phyloP scores from a whole-genome alignment of 64 coral and sea anemone species.

The Montipora sp. region DNA sequence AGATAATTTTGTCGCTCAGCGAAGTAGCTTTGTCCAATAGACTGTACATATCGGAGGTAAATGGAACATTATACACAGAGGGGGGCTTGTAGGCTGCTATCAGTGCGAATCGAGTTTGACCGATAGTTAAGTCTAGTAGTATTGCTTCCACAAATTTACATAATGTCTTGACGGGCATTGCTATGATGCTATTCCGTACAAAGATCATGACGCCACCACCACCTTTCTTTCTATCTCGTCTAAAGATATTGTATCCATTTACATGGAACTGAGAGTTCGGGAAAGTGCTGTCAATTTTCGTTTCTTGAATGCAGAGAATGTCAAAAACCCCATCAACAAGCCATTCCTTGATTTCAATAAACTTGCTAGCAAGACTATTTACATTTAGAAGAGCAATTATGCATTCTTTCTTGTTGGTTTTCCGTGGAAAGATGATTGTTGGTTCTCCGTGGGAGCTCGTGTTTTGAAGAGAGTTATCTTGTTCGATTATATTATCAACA shows the following conservation, averaged over 20 bases:
- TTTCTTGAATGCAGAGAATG: constrained; percentile 70
- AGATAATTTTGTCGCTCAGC: constrained; percentile 53
- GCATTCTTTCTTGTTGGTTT: constrained; percentile 50
- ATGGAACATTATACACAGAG: constrained; percentile 29
- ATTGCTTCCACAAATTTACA: constrained; percentile 43
- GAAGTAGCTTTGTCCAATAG: constrained; percentile 40
- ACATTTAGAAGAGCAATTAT: constrained; percentile 53
- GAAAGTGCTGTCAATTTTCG: too few relatives aligned
- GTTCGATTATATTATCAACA: constrained; percentile 45
- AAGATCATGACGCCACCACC: constrained; percentile 53
- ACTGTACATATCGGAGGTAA: constrained; percentile 9
- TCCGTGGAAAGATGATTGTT: constrained; percentile 43
- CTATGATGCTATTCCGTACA: constrained; percentile 29
- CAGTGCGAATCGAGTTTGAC: constrained; percentile 32
- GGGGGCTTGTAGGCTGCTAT: constrained; percentile 46
- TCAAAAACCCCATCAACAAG: constrained; percentile 27
- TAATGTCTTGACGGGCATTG: neutral
- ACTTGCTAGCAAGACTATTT: constrained; percentile 56
- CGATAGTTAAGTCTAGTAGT: constrained; percentile 28
- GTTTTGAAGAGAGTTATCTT: constrained; percentile 45
- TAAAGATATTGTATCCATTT: constrained; percentile 38
- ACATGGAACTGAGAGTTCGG: constrained; percentile 51
- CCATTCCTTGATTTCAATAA: constrained; percentile 62
- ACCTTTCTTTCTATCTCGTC: constrained; percentile 59
- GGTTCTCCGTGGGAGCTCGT: constrained; percentile 30